Percentiles rank a stretch among this genome's conserved stretches.
Evolutionary conservation across 2,797 vertebrate species (phyloP).

Genomic region (Darevskia nairensis): DNA sequence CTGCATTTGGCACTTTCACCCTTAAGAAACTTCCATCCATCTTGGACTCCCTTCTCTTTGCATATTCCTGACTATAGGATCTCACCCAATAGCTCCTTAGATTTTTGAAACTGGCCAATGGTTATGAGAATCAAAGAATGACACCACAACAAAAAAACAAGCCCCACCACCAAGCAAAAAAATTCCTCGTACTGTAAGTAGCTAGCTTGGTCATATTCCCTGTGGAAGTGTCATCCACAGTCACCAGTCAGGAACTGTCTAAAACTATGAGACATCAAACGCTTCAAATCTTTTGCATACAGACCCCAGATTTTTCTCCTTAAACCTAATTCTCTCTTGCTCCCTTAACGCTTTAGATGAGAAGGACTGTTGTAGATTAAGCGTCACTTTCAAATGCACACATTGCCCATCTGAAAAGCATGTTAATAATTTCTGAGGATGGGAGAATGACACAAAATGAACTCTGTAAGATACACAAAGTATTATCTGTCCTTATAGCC

Average conservation of each 20-base stretch:
- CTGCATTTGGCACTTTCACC: too few relatives aligned
- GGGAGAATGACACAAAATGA: slow-evolving; percentile 23
- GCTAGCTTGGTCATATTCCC: neutral
- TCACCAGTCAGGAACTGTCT: slow-evolving; percentile 15
- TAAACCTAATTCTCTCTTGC: slow-evolving; percentile 23
- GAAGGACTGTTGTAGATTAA: slow-evolving; percentile 37
- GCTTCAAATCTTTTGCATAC: neutral
- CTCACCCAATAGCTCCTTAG: too few relatives aligned
- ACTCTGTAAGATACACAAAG: slow-evolving; percentile 11
- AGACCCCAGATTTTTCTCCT: slow-evolving; percentile 6
- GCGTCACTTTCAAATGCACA: slow-evolving; percentile 1
- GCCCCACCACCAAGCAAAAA: neutral
- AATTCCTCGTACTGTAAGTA: neutral
- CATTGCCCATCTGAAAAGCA: slow-evolving; percentile 35
- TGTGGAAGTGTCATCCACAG: slow-evolving; percentile 1
- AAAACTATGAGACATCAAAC: slow-evolving; percentile 20
- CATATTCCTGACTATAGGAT: too few relatives aligned
- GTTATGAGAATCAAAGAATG: too few relatives aligned
- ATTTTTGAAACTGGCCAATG: too few relatives aligned
- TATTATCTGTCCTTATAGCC: slow-evolving; percentile 23
- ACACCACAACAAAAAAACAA: neutral
- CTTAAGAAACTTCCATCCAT: too few relatives aligned
- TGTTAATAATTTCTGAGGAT: slow-evolving; percentile 20
- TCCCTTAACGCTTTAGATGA: slow-evolving; percentile 20
- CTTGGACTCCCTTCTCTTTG: too few relatives aligned